Evolutionary conservation across 2,113 vertebrate species (phyloP), one percentile per base, ranked within the genome.

Genomic region (Danionella cerebrum): DNA sequence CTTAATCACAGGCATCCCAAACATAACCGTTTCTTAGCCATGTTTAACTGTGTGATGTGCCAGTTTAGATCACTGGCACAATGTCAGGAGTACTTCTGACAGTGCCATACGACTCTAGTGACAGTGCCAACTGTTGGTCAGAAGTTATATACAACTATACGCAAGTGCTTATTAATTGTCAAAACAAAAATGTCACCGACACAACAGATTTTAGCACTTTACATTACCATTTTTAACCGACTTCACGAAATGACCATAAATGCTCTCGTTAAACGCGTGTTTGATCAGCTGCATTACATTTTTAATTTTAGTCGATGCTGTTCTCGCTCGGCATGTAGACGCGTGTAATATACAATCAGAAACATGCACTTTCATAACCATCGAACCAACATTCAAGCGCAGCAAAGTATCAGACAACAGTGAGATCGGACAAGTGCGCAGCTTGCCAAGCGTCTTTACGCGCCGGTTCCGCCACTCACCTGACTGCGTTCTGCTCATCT

Each of bases 401-500:
- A 64, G 60, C 29, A 48, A 64, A 47, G 60, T 48, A 31, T 25
- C 21, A 42, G 60, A 22, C 41, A 21, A 29, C 60, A 48, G 60
- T 19, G 60, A 14, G 42, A 24, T 18, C 60, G 60, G 27, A 24
- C 42, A 36, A 64, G 60, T 36, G 60, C 60, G 60, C 27, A 50
- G 42, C 42, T 64, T 33, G 18, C 60, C 60, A 64, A 62, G 42
- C 35, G 6, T 44, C 29, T 64, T 64, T 64, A 64, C 60, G 60
- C 60, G 48, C 44, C 18, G 19, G 27, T 7, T n/a, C 12, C 7
- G 11, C 48, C 19, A 64, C 60, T 64, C 60, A 64, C 60, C 60
- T 64, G 60, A 64, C 44, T 64, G 60, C 21, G 27, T 44, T 42
- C 16, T 19, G 60, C 60, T 64, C 44, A 7, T 64, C 44, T 36